Evolutionary conservation across 2,888 invertebrate genomes (phyloP), one percentile per base, ranked within the genome.

Genomic region (Tenthredo amoena): DNA sequence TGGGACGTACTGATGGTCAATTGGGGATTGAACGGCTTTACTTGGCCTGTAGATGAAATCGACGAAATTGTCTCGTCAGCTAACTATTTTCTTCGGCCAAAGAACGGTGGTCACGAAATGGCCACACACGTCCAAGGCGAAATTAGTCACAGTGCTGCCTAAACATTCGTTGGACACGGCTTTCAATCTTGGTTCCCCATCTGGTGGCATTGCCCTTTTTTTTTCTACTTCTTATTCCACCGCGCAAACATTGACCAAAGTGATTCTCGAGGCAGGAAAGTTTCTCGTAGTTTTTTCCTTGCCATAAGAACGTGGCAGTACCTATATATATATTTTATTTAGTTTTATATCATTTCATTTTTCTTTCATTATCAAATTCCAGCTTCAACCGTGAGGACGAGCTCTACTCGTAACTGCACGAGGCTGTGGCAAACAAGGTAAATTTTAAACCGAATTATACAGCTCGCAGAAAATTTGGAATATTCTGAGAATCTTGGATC

Each of bases 141-240:
- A 83, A 83, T 83, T 65, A 83, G 83, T 83, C 65, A 83, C 83
- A 71, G 43, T 68, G 62, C 47, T 83, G 68, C 83, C 71, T 83
- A 71, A 83, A 83, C 65, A 83, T 83, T 83, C 68, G 43, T 83
- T 83, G 31, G 81, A 65, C 83, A 83, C 68, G 83, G 81, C 81
- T 81, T 31, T 81, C 83, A 83, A 83, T 83, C 83, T 83, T 47
- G 83, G n/a, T 68, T 68, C 26, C 68, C 34, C 68, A 71, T 83
- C 81, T 81, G 81, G 58, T 62, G 37, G 37, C 58, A 37, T 9
- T 21, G n/a, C 26, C 79, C 21, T 37, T 62, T 81, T n/a, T 62
- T n/a, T 81, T 58, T 81, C 10, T 62, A 3, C 37, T 47, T 47
- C 47, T 62, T 81, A n/a, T 62, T 15, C 21, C 37, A 40, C 0